Evolutionary conservation across 2,888 invertebrate species (phyloP), one percentile per base, ranked within the genome.

Genomic region (Imbricaverruca yamaguchii): DNA sequence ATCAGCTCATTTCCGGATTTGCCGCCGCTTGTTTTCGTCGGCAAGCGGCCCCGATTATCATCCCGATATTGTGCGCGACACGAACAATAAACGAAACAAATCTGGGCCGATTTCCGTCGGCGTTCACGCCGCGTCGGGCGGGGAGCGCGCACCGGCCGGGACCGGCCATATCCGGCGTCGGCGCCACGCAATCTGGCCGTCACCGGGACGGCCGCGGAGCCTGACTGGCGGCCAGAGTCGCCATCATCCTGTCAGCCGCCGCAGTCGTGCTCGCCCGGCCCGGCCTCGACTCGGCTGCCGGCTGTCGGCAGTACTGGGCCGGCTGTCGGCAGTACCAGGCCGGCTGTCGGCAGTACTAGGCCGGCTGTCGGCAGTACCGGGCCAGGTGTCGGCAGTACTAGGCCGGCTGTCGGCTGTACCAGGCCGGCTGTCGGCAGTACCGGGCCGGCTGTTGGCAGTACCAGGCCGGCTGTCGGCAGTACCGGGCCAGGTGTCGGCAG

Each of bases 1-100:
- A 74, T 74, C 53, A 74, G 74, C 74, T 55, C 74, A 21, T 74
- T 74, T 74, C 74, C 74, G 74, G 74, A 74, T 74, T 55, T 74
- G 18, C 13, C 55, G 21, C 74, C 74, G 74, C 74, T 74, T 74
- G 74, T 74, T 74, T 74, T 74, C 53, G 74, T 55, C 55, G 55
- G 74, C 18, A 53, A 21, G 55, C 25, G 55, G 74, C 55, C 55
- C 74, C 53, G 74, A 53, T 55, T 74, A 74, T 74, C 74, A 55
- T 74, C 74, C 23, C 7, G 53, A 21, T 23, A 74, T 74, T 74
- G 74, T 74, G 53, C 53, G 74, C 9, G 59, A 13, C 15, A 15
- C 18, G 55, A 10, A 6, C 23, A 55, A 74, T 55, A 53, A 74
- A 53, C 21, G 74, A 13, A 55, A 74, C 74, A 74, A 55, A 55